Evolutionary conservation across 2,113 vertebrate genomes (phyloP).

Genomic region (Mohoua ochrocephala): DNA sequence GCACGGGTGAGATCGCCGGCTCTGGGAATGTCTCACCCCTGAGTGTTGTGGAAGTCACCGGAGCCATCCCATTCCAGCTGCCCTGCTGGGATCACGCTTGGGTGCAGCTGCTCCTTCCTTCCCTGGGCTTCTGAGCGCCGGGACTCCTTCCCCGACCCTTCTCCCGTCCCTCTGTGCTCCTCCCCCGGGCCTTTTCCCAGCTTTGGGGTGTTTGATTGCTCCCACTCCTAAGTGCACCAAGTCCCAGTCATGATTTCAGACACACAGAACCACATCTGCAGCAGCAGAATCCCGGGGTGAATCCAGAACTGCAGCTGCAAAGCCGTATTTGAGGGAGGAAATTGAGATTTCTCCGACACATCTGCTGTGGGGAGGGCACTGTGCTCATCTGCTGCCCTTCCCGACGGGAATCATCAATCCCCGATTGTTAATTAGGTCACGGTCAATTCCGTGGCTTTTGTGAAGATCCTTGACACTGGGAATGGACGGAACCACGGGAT

Average conservation of each 20-base stretch:
- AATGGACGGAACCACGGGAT: background rate
- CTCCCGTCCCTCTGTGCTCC: background rate
- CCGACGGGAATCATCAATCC: background rate
- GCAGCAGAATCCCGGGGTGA: background rate
- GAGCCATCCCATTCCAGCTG: background rate
- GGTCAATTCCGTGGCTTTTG: background rate
- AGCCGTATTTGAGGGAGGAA: background rate
- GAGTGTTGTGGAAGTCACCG: background rate
- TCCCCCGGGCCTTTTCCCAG: background rate
- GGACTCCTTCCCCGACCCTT: background rate
- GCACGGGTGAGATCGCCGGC: background rate
- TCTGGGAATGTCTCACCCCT: background rate
- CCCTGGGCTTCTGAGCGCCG: background rate
- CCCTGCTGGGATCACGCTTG: background rate
- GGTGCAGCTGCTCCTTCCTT: background rate
- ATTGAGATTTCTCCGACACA: background rate
- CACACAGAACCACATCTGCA: background rate
- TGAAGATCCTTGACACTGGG: background rate
- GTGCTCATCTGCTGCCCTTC: background rate
- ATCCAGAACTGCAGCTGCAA: background rate
- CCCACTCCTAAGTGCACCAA: fast-evolving
- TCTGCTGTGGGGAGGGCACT: background rate
- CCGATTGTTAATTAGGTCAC: background rate
- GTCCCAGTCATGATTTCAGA: background rate
- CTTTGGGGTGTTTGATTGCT: background rate